Evolutionary conservation across 1,140 invertebrate species (phyloP).

Genomic region (Tetramorium alpestre): DNA sequence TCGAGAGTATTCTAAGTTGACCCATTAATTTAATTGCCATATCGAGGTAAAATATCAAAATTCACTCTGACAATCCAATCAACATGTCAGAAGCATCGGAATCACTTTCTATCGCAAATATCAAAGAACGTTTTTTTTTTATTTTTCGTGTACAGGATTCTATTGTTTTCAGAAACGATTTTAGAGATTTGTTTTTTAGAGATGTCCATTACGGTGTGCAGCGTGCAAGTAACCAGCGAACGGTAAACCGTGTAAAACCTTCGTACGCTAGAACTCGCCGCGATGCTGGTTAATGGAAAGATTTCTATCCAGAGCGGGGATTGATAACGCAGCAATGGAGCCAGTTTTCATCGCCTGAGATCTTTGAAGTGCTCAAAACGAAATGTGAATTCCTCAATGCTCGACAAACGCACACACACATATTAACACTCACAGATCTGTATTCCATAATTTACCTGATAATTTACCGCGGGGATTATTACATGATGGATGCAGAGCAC

Average conservation of each 20-base stretch:
- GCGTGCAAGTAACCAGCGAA: neutral
- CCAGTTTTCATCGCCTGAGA: neutral
- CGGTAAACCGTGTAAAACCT: neutral
- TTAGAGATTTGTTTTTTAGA: conserved; percentile 5
- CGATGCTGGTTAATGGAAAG: conserved; percentile 19
- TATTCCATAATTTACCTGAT: conserved; percentile 43
- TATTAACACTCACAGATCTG: neutral
- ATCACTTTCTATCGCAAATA: neutral
- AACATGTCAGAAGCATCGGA: neutral
- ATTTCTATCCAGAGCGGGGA: neutral
- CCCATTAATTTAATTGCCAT: neutral
- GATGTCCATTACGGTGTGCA: neutral
- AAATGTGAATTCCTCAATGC: neutral
- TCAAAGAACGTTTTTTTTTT: neutral
- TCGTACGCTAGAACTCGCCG: neutral
- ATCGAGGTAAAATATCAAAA: neutral
- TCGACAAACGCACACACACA: neutral
- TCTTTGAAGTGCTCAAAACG: conserved; percentile 23
- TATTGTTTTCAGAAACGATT: conserved; percentile 5
- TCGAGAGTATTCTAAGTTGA: neutral
- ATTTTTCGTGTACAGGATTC: neutral
- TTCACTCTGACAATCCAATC: neutral
- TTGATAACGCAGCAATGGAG: conserved; percentile 7
- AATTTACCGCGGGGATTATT: conserved; percentile 36
- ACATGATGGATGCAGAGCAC: conserved; percentile 25